phyloP scores from a whole-genome alignment of 1,140 invertebrate species.

The Ditylenchus dipsaci region DNA sequence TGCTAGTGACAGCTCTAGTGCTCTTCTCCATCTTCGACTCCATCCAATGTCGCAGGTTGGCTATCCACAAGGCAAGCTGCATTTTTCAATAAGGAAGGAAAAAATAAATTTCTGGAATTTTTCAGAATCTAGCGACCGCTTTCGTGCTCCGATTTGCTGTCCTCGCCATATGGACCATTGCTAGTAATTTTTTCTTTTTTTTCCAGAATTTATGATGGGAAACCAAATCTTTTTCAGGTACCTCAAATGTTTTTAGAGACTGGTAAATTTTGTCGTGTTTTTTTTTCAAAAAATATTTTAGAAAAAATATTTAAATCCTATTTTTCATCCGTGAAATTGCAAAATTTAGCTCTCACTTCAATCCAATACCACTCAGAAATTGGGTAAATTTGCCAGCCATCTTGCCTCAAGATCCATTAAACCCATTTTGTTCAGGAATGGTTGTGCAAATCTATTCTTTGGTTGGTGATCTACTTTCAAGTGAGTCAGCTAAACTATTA shows the following conservation, averaged over 20 bases:
- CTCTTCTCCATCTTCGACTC: constrained; percentile 57
- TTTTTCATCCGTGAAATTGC: no score
- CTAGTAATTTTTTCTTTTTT: constrained; percentile 14
- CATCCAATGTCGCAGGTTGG: constrained; percentile 54
- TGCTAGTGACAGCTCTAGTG: constrained; percentile 50
- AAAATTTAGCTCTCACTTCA: constrained; percentile 49
- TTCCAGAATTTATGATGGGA: neutral
- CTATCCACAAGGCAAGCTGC: constrained; percentile 59
- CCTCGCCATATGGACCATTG: constrained; percentile 51
- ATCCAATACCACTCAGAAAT: constrained; percentile 34
- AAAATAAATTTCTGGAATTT: no score
- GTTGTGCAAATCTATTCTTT: constrained; percentile 54
- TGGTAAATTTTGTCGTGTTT: no score
- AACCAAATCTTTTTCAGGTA: no score
- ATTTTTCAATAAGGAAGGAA: no score
- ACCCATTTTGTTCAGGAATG: constrained; percentile 47
- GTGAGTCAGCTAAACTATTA: constrained; percentile 9
- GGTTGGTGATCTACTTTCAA: constrained; percentile 58
- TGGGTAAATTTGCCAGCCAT: constrained; percentile 23
- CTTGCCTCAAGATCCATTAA: neutral
- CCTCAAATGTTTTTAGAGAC: no score
- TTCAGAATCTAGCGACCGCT: constrained; percentile 59
- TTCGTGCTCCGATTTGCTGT: constrained; percentile 60
- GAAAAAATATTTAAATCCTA: no score
- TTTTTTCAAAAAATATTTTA: no score